These are phyloP conservation scores for Actinia equina DNA, from an alignment of 64 coral and sea anemone species.

Conservation along the genomic window DNA sequence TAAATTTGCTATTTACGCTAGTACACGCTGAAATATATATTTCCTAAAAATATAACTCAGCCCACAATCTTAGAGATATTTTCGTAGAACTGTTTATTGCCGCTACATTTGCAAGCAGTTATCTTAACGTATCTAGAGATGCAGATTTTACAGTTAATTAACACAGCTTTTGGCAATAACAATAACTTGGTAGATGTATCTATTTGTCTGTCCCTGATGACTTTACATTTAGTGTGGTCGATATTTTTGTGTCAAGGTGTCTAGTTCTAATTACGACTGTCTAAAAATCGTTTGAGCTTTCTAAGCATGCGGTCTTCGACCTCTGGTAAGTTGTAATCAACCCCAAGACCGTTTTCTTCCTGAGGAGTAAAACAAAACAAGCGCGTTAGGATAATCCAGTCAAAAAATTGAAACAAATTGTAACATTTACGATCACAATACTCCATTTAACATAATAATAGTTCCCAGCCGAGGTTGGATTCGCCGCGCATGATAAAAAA, in stretches of 20 bases:
- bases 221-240: neutral
- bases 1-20: no score
- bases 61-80: neutral
- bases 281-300: neutral
- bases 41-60: neutral
- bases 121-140: neutral
- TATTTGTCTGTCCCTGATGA: neutral
- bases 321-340: neutral
- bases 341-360: neutral
- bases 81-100: neutral
- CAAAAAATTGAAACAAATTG: neutral
- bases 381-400: neutral
- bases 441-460: no score
- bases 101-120: neutral
- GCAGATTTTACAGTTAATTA: neutral
- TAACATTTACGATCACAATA: neutral
- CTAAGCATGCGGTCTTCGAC: neutral
- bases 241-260: neutral
- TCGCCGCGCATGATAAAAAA: no score
- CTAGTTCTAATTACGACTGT: neutral
- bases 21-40: no score
- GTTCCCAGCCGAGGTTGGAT: no score
- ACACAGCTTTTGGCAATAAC: neutral
- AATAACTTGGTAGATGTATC: neutral
- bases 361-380: neutral